Evolutionary conservation across 2,888 invertebrate species (phyloP), one percentile per base, ranked within the genome.

Genomic region (Caenorhabditis sulstoni): DNA sequence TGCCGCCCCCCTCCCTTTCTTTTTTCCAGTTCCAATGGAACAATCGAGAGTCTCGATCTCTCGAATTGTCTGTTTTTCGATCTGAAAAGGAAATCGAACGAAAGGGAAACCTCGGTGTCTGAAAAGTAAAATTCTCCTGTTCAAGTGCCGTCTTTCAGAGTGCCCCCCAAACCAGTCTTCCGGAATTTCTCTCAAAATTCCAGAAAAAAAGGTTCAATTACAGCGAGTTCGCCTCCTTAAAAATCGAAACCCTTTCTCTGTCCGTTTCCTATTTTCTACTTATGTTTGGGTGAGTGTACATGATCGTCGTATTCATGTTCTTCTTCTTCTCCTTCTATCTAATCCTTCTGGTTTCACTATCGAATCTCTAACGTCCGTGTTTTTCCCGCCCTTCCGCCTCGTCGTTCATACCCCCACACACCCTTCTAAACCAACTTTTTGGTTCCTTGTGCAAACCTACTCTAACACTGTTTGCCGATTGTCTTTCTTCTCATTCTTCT

Each of bases 311-410:
- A n/a, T n/a, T n/a, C n/a, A n/a, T n/a, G n/a, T n/a, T n/a, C n/a
- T 29, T 29, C 41, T 3, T 41, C 4, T 41, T 41, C 41, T 8
- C 4, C 7, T 41, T 35, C 35, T 55, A 62, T 62, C 61, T 70
- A 70, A 70, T 70, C 70, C 70, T 53, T 62, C 70, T 70, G 53
- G 70, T 70, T 70, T 53, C 70, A 61, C 70, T 35, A 16, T 18
- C 55, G n/a, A 29, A 55, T 55, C 55, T 55, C 55, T 35, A 55
- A 55, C 29, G 29, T 29, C 29, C 29, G 29, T 41, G 41, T 41
- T 41, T 11, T 11, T 41, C 12, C 29, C 3, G 7, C 11, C 41
- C 41, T 35, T 16, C 37, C 53, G 29, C 16, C 35, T 53, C 53
- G 52, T n/a, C 29, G 7, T 35, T 37, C 11, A 16, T 16, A n/a